These are phyloP conservation scores for Nymphicus hollandicus DNA, from an alignment of 2,113 vertebrate species.

Conservation along the genomic window DNA sequence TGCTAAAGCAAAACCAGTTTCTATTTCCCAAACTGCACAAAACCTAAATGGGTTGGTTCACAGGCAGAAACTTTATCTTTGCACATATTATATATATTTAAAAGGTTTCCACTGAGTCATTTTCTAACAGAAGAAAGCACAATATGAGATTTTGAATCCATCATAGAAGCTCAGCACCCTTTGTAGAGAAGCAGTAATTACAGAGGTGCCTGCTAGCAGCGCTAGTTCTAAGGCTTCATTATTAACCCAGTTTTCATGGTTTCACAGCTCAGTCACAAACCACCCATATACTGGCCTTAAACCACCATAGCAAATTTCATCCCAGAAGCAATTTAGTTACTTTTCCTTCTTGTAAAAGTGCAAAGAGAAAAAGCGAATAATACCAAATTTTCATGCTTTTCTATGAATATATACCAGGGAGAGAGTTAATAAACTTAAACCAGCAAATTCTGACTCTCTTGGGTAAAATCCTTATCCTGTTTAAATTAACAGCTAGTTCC, in stretches of 20 bases:
- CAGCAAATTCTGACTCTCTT: not conserved
- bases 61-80: not conserved
- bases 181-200: constrained; percentile 30
- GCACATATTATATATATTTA: not conserved
- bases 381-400: not conserved
- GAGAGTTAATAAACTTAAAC: not conserved
- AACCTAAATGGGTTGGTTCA: not conserved
- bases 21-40: not conserved
- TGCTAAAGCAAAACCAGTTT: not conserved
- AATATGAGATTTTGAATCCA: not conserved
- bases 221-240: not conserved
- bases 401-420: not conserved
- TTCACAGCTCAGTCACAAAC: not conserved
- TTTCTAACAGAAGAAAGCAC: constrained; percentile 7
- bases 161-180: not conserved
- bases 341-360: not conserved
- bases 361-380: not conserved
- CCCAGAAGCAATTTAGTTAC: not conserved
- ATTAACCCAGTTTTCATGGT: constrained; percentile 33
- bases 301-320: not conserved
- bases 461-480: not conserved
- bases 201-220: not conserved
- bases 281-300: not conserved
- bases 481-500: not conserved
- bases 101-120: not conserved